phyloP scores from a whole-genome alignment of 2,888 invertebrate species.

The Plagodis pulveraria region DNA sequence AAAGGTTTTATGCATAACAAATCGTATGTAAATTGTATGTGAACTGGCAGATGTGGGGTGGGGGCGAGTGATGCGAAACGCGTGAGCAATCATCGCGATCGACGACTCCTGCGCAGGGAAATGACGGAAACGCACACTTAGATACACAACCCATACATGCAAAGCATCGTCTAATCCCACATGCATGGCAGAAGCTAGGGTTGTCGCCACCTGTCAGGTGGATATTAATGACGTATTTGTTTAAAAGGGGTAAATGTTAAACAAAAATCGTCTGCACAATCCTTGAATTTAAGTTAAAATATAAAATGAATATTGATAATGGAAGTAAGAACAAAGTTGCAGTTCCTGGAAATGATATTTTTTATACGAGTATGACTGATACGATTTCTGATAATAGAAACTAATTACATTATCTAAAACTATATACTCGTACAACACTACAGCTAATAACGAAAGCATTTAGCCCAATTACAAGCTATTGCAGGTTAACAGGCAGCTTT shows the following conservation, averaged over 20 bases:
- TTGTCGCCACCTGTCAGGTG: constrained; percentile 25
- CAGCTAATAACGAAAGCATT: no score
- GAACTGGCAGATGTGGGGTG: constrained; percentile 72
- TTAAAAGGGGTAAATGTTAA: constrained; percentile 4
- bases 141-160: constrained; percentile 39
- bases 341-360: no score
- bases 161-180: constrained; percentile 21
- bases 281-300: no score
- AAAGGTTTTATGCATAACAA: constrained; percentile 64
- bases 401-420: no score
- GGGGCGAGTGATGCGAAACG: constrained; percentile 83
- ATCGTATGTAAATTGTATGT: constrained; percentile 77
- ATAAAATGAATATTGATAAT: no score
- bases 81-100: constrained; percentile 82
- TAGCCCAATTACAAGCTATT: no score
- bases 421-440: no score
- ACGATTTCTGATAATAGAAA: no score
- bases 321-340: no score
- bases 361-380: no score
- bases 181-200: constrained; percentile 26
- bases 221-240: constrained; percentile 1
- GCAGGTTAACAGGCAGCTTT: no score
- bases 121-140: constrained; percentile 72
- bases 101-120: constrained; percentile 77
- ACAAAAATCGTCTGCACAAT: background rate